A percentile compares a stretch with the other conserved stretches of the same genome.
phyloP scores from a whole-genome alignment of 2,888 invertebrate species.

The Melanotus villosus region DNA sequence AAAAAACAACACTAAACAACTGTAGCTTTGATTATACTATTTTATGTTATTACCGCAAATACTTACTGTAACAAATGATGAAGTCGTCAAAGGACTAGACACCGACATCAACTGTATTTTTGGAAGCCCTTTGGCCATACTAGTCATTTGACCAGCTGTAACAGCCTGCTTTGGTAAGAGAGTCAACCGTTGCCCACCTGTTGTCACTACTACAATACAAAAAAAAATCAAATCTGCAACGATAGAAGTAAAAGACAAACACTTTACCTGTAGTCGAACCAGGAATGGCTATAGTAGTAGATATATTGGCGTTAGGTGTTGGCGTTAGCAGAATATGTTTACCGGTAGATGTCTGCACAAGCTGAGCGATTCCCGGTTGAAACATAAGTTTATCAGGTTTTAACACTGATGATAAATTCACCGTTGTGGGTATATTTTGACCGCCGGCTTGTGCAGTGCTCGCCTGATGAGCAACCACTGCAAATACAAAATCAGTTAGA shows the following conservation, averaged over 20 bases:
- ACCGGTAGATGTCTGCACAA: conserved; percentile 80
- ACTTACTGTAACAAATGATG: conserved; percentile 54
- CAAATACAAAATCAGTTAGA: neutral
- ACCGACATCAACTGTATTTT: conserved; percentile 66
- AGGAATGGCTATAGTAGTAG: conserved; percentile 60
- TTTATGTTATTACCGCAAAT: conserved; percentile 39
- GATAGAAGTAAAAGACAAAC: conserved; percentile 2
- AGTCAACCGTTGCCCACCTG: conserved; percentile 74
- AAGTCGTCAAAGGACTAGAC: conserved; percentile 57
- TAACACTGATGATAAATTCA: conserved; percentile 62
- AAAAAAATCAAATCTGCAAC: neutral
- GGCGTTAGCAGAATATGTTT: conserved; percentile 78
- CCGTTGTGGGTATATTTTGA: conserved; percentile 54
- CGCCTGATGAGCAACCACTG: conserved; percentile 29
- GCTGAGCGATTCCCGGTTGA: conserved; percentile 72
- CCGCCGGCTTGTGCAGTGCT: conserved; percentile 47
- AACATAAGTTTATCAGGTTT: conserved; percentile 63
- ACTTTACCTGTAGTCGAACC: conserved; percentile 61
- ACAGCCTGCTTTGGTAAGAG: conserved; percentile 71
- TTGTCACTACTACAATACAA: conserved; percentile 65
- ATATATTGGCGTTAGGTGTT: conserved; percentile 64
- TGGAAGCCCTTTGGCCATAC: conserved; percentile 61
- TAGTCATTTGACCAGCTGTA: conserved; percentile 64
- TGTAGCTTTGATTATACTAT: too few species aligned
- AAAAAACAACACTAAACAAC: conserved; percentile 11